Evolutionary conservation across 2,888 invertebrate species (phyloP).

Genomic region (Auanema freiburgensis): DNA sequence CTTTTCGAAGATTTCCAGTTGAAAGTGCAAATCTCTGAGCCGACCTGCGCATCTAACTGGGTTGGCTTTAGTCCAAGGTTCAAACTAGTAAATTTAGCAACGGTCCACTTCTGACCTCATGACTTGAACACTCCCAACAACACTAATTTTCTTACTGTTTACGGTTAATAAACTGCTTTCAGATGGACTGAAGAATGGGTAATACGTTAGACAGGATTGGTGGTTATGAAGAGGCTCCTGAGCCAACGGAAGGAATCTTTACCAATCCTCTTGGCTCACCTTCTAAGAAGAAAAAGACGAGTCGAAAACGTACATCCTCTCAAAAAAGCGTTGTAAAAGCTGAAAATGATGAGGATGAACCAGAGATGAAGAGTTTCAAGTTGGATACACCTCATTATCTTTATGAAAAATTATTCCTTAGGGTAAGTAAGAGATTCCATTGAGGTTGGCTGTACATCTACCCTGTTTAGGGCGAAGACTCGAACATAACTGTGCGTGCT

Average conservation of each 20-base stretch:
- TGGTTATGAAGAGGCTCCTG: constrained; percentile 9
- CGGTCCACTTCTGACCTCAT: too few relatives aligned
- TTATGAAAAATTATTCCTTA: constrained; percentile 71
- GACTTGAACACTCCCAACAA: too few relatives aligned
- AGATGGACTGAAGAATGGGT: constrained; percentile 15
- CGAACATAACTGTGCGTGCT: constrained; percentile 77
- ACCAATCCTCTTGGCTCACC: neutral
- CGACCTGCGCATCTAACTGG: constrained; percentile 13
- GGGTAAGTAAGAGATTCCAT: constrained; percentile 75
- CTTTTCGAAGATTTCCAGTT: too few relatives aligned
- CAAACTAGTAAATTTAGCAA: too few relatives aligned
- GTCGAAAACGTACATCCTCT: neutral
- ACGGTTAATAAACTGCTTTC: neutral
- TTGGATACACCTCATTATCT: constrained; percentile 79
- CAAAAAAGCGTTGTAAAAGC: constrained; percentile 9
- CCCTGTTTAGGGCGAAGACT: constrained; percentile 73
- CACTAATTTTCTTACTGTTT: too few relatives aligned
- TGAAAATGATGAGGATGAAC: constrained; percentile 3
- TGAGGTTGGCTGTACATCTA: constrained; percentile 69
- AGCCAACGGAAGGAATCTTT: neutral
- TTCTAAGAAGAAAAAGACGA: neutral
- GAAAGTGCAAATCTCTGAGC: too few relatives aligned
- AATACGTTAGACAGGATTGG: constrained; percentile 18
- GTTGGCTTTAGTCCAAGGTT: too few relatives aligned
- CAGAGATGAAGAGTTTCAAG: constrained; percentile 41